A percentile compares a stretch with the other conserved stretches of the same genome.
Conservation (phyloP, 2,113 vertebrate species). For the Vanacampus margaritifer region DNA sequence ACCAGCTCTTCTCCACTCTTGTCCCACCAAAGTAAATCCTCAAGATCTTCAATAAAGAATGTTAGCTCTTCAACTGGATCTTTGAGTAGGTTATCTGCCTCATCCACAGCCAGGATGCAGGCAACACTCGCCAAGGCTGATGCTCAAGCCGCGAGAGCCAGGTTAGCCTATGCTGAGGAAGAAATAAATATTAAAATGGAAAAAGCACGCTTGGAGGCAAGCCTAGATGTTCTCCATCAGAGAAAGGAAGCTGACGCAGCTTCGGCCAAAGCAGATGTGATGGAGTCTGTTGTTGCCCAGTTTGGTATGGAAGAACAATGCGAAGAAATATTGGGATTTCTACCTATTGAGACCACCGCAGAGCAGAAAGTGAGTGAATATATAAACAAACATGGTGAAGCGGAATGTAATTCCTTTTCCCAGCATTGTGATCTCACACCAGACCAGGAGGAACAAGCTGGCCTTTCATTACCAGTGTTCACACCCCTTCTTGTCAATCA, state of each 20-base stretch:
- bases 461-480: not conserved
- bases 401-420: not conserved
- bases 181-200: not conserved
- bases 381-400: not conserved
- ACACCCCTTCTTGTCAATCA: not conserved
- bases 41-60: not conserved
- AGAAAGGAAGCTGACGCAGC: not conserved
- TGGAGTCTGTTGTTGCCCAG: not conserved
- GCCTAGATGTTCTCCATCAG: not conserved
- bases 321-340: not conserved
- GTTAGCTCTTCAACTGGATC: not conserved
- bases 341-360: not conserved
- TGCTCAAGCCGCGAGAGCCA: not conserved
- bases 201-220: not conserved
- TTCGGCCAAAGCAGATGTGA: not conserved
- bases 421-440: not conserved
- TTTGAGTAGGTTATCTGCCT: not conserved
- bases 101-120: not conserved
- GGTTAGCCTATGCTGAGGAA: not conserved
- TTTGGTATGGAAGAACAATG: not conserved
- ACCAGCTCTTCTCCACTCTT: not conserved
- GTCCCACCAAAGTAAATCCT: not conserved
- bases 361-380: not conserved
- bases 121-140: not conserved
- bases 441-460: not conserved